phyloP scores from a whole-genome alignment of 2,797 vertebrate genomes.

The Rhabdomys pumilio region DNA sequence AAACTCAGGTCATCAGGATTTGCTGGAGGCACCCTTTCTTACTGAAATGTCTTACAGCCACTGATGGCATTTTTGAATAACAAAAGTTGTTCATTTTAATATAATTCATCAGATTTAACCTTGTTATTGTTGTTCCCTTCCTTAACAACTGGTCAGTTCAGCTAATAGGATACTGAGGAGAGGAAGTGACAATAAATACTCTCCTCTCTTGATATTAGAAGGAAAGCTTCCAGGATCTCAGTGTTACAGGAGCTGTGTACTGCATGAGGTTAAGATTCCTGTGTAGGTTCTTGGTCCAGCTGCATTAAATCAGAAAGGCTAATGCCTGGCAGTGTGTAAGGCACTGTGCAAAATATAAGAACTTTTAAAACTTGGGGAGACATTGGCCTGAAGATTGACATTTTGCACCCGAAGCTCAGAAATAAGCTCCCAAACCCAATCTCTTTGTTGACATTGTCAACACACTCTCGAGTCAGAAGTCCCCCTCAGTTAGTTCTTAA shows the following conservation, averaged over 20 bases:
- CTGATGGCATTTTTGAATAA: slow-evolving; percentile 19
- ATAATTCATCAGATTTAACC: not conserved
- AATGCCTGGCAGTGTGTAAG: not conserved
- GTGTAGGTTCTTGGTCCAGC: not conserved
- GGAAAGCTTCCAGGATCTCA: not conserved
- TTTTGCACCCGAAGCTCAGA: not conserved
- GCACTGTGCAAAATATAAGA: not conserved
- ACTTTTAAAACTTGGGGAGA: not conserved
- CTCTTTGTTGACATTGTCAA: not conserved
- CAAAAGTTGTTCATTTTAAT: not conserved
- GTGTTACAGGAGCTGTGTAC: not conserved
- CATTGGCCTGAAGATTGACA: not conserved
- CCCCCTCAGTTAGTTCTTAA: not conserved
- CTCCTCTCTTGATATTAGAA: not conserved
- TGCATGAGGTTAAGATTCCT: not conserved
- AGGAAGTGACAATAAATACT: not conserved
- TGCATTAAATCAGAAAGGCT: not conserved
- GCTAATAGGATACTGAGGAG: not conserved
- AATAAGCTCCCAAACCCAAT: not conserved
- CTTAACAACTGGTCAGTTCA: not conserved
- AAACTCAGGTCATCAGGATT: not conserved
- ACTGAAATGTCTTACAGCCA: not conserved
- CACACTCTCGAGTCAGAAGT: not conserved
- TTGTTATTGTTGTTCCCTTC: not conserved
- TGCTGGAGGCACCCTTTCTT: not conserved